Base-by-base conservation (phyloP, 2,888 invertebrate species). In the Pediacus dermestoides region DNA sequence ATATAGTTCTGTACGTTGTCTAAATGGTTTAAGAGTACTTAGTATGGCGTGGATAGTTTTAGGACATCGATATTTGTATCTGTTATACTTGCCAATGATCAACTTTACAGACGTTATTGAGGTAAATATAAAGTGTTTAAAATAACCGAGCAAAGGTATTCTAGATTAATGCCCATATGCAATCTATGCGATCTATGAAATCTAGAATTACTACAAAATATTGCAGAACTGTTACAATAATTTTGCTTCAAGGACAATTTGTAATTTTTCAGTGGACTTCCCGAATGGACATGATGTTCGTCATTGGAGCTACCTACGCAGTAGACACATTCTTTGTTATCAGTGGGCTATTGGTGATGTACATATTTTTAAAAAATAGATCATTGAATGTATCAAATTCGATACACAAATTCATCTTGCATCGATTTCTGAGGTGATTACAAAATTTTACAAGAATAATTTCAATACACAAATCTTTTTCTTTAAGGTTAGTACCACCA, bases 321-420 rank as follows among this genome's bases (percentile, higher is more conserved):
- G 80, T 80, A 1, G 80, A 80, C 36, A 76, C 78, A 0, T 80
- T 80, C 60, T 77, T 80, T 55, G 61, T 76, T 16, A 61, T 80
- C 52, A 76, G 77, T 47, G 79, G 79, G 2, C 56, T 80, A 25
- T 59, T 80, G 1, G 72, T 72, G 37, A 68, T 75, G 2, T 73
- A 72, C 30, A 22, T 30, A 12, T 46, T 32, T 16, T 30, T 41
- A 18, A 48, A 39, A 16, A 13, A n/a, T 26, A n/a, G n/a, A n/a
- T n/a, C n/a, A n/a, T n/a, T n/a, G n/a, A n/a, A n/a, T n/a, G n/a
- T n/a, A n/a, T n/a, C n/a, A n/a, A n/a, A n/a, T n/a, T n/a, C 16
- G 3, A 6, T 28, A 8, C 16, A 13, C 8, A 15, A 4, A 15
- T 37, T 38, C 4, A 37, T 37, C 14, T 7, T 38, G 3, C 33